Conservation (phyloP, 2,797 vertebrate genomes). For the Myotis myotis region DNA sequence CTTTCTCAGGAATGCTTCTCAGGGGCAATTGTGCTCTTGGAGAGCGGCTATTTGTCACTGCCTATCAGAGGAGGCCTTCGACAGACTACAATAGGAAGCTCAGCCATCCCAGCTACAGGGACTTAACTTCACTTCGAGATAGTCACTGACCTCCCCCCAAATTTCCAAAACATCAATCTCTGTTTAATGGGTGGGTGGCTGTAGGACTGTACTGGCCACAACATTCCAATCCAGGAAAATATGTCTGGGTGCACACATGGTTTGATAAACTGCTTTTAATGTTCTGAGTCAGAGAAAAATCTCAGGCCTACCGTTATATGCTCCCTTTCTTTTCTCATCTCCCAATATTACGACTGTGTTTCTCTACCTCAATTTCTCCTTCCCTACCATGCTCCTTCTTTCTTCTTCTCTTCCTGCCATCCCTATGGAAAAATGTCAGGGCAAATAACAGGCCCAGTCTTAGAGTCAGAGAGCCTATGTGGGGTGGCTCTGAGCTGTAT, state of each 20-base stretch:
- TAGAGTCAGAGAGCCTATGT: not conserved
- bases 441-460: not conserved
- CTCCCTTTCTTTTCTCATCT: not conserved
- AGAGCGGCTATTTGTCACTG: constrained; percentile 29
- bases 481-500: not conserved
- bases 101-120: not conserved
- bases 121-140: constrained; percentile 5
- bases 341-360: not conserved
- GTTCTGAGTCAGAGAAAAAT: constrained; percentile 34
- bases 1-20: constrained; percentile 57
- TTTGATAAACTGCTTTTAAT: constrained; percentile 20
- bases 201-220: not conserved
- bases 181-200: not conserved
- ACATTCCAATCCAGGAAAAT: constrained; percentile 45
- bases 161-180: not conserved
- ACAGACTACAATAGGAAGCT: not conserved
- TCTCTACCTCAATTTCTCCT: not conserved
- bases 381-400: not conserved
- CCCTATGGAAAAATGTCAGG: not conserved
- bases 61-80: constrained; percentile 29
- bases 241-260: not conserved
- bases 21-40: not conserved
- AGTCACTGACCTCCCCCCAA: constrained; percentile 5
- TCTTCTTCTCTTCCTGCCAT: not conserved
- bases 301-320: not conserved